Evolutionary conservation across 2,888 invertebrate species (phyloP).

Genomic region (Elysia crispata): DNA sequence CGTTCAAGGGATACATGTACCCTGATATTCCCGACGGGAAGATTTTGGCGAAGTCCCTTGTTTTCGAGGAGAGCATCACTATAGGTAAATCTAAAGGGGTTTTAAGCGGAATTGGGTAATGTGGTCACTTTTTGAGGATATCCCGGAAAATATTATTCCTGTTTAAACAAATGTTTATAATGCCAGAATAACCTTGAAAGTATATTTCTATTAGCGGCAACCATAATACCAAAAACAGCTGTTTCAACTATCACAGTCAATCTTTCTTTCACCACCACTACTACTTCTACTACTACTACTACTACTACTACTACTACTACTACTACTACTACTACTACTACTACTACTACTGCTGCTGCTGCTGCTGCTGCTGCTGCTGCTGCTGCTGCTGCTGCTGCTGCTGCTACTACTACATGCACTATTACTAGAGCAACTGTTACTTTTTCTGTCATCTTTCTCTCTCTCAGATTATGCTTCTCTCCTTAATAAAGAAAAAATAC

Average conservation of each 20-base stretch:
- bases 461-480: no score
- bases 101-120: no score
- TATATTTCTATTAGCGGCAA: no score
- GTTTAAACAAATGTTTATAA: neutral
- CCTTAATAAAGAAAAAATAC: no score
- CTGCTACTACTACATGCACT: slow-evolving; percentile 7
- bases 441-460: neutral
- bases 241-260: neutral
- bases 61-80: no score
- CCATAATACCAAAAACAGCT: no score
- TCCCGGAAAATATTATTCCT: no score
- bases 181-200: neutral
- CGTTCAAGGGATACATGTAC: no score
- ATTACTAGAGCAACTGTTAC: slow-evolving; percentile 15
- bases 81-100: no score
- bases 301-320: slow-evolving; percentile 12
- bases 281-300: slow-evolving; percentile 6
- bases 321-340: slow-evolving; percentile 14
- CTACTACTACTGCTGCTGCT: neutral
- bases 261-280: neutral
- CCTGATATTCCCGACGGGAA: no score
- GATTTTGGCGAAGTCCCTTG: no score
- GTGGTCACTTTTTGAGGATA: no score
- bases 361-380: neutral
- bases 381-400: slow-evolving; percentile 5